Evolutionary conservation across 2,888 invertebrate species (phyloP).

Genomic region (Baronia brevicornis): DNA sequence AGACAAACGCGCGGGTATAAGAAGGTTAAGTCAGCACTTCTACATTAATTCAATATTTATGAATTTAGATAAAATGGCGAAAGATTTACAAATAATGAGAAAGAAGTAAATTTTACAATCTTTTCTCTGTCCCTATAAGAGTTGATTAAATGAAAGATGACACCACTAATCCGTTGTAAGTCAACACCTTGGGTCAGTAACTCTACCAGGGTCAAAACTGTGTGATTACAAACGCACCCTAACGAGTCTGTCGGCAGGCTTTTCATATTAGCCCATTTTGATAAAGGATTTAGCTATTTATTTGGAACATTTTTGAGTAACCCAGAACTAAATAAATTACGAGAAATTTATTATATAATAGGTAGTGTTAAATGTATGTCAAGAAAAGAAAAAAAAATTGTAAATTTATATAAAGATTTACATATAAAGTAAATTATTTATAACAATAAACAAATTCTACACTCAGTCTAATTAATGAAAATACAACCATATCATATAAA

Average conservation of each 20-base stretch:
- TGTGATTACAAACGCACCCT: conserved; percentile 20
- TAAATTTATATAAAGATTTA: too few relatives aligned
- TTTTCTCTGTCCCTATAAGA: not conserved
- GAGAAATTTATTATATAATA: too few relatives aligned
- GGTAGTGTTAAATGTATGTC: conserved; percentile 8
- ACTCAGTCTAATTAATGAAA: too few relatives aligned
- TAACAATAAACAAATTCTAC: too few relatives aligned
- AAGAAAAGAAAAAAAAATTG: too few relatives aligned
- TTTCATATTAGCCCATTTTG: conserved; percentile 35
- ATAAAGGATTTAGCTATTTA: conserved; percentile 53
- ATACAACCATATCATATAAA: too few relatives aligned
- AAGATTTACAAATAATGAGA: not conserved
- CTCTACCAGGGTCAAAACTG: conserved; percentile 18
- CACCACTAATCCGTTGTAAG: conserved; percentile 15
- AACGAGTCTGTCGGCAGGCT: conserved; percentile 27
- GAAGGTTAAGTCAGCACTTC: too few relatives aligned
- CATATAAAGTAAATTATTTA: too few relatives aligned
- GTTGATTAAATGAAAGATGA: conserved; percentile 16
- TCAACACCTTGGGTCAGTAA: conserved; percentile 13
- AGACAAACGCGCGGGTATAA: too few relatives aligned
- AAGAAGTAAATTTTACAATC: conserved; percentile 1
- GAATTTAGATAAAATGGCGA: not conserved
- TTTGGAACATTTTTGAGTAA: conserved; percentile 26
- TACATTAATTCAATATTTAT: too few relatives aligned
- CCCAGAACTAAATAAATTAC: conserved; percentile 15